Conservation (phyloP, 2,888 invertebrate species). For the Drosophila flavopinicola region DNA sequence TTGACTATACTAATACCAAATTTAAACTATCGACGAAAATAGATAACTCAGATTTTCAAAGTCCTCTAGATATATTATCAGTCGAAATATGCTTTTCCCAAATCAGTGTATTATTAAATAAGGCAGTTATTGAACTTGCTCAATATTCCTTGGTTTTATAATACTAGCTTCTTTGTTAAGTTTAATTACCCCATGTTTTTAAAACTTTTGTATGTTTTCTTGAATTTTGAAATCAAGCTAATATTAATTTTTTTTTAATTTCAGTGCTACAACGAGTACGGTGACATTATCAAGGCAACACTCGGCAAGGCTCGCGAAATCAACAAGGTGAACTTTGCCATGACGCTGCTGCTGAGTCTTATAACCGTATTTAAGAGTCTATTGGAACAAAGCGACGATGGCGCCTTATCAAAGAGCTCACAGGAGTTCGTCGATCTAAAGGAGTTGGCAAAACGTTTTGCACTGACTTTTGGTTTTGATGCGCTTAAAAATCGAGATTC, state of each 20-base stretch:
- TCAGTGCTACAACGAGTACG: slow-evolving; percentile 98
- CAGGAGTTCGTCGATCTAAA: slow-evolving; percentile 96
- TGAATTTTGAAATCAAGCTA: neutral
- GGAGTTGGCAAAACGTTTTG: slow-evolving; percentile 98
- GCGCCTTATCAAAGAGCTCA: slow-evolving; percentile 87
- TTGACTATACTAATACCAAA: no score
- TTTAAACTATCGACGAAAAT: no score
- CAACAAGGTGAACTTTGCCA: slow-evolving; percentile 97
- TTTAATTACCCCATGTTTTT: no score
- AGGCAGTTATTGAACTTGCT: no score
- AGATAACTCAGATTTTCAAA: no score
- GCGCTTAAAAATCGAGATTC: slow-evolving; percentile 98
- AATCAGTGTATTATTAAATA: no score
- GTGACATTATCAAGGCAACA: slow-evolving; percentile 98
- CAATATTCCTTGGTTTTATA: no score
- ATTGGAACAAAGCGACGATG: slow-evolving; percentile 84
- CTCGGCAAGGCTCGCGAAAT: slow-evolving; percentile 98
- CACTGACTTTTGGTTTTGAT: slow-evolving; percentile 98
- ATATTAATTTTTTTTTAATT: slow-evolving; percentile 47
- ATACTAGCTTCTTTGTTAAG: no score
- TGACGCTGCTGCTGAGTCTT: slow-evolving; percentile 96
- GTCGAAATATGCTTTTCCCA: no score
- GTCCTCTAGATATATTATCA: no score
- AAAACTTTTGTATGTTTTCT: no score
- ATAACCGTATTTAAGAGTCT: slow-evolving; percentile 94